Percentiles rank a stretch among this genome's conserved stretches.
Conservation (phyloP, 2,113 vertebrate species). For the Gambusia holbrooki region DNA sequence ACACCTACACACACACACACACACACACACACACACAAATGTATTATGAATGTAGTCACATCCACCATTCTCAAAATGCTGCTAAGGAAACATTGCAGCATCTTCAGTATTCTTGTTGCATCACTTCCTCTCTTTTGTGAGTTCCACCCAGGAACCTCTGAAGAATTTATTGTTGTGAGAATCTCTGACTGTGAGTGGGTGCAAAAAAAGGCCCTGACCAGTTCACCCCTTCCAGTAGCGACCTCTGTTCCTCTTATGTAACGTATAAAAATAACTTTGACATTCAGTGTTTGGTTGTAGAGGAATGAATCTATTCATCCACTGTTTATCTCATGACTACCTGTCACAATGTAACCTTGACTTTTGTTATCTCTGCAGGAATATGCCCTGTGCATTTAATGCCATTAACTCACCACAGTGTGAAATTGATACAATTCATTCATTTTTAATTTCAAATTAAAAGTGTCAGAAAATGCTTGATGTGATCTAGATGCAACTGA, state of each 20-base stretch:
- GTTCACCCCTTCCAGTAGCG: too few relatives aligned
- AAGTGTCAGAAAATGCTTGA: background rate
- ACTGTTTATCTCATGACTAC: background rate
- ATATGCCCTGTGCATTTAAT: background rate
- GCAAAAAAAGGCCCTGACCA: too few relatives aligned
- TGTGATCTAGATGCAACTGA: slow-evolving; percentile 1
- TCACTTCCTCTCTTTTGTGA: background rate
- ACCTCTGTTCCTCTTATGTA: background rate
- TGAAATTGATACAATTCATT: slow-evolving; percentile 13
- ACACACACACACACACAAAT: background rate
- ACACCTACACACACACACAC: too few relatives aligned
- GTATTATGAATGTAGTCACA: background rate
- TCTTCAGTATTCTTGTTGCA: background rate
- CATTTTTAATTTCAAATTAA: slow-evolving; percentile 16
- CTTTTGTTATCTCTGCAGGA: slow-evolving; percentile 10
- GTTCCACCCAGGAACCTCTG: background rate
- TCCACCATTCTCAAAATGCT: background rate
- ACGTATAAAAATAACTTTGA: background rate
- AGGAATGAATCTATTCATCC: slow-evolving; percentile 4
- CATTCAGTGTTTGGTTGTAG: background rate
- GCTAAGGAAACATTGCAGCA: background rate
- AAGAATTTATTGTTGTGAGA: too few relatives aligned
- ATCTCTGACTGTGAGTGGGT: too few relatives aligned
- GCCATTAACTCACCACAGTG: background rate
- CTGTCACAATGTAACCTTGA: slow-evolving; percentile 19